These are phyloP conservation scores for Netelia melanura DNA, from an alignment of 2,888 invertebrate genomes.

Conservation along the genomic window DNA sequence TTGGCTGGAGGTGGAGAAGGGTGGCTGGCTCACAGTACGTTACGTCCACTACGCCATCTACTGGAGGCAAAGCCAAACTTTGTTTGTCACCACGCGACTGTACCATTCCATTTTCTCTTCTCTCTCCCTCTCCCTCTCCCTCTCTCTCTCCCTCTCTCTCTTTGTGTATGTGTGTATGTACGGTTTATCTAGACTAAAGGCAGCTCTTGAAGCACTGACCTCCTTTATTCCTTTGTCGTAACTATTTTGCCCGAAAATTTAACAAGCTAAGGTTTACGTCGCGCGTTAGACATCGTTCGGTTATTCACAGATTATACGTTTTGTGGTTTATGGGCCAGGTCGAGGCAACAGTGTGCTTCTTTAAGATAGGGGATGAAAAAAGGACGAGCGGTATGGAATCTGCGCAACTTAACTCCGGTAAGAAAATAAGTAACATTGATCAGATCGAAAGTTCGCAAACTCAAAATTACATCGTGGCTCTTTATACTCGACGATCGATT, in stretches of 20 bases:
- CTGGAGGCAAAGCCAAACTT: constrained; percentile 80
- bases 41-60: constrained; percentile 55
- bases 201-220: constrained; percentile 25
- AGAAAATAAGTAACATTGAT: constrained; percentile 18
- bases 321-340: neutral
- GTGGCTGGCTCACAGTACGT: constrained; percentile 40
- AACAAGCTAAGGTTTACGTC: neutral
- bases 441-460: constrained; percentile 14
- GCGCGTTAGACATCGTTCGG: constrained; percentile 18
- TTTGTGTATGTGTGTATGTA: constrained; percentile 33
- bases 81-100: constrained; percentile 79
- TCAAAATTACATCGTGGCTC: constrained; percentile 45
- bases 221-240: constrained; percentile 42
- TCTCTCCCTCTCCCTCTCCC: neutral
- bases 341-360: neutral
- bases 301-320: neutral
- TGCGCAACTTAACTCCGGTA: constrained; percentile 9
- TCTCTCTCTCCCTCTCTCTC: constrained; percentile 4
- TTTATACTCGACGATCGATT: constrained; percentile 14
- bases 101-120: constrained; percentile 78
- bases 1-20: constrained; percentile 66
- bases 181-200: constrained; percentile 76
- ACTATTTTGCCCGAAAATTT: constrained; percentile 43
- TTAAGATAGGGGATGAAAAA: constrained; percentile 25
- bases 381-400: constrained; percentile 10